These are phyloP conservation scores for Gymnocheta viridis DNA, from an alignment of 2,888 invertebrate genomes.

Conservation along the genomic window DNA sequence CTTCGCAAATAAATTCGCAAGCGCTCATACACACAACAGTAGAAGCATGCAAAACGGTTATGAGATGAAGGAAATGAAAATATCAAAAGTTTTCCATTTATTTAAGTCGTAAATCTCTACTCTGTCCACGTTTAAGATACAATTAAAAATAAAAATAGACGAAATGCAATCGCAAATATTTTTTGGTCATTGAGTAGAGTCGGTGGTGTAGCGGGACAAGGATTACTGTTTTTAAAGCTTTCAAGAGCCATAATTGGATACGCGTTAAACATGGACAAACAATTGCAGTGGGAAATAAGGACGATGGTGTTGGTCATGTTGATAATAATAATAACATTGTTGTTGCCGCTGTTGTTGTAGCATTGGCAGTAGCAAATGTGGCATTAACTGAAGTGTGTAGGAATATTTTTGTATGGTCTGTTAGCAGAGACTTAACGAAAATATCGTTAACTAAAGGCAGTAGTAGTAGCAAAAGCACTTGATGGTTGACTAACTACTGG, in stretches of 20 bases:
- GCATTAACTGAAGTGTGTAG: not conserved
- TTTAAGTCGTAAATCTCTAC: slow-evolving; percentile 38
- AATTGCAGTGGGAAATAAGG: slow-evolving; percentile 40
- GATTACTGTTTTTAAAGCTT: slow-evolving; percentile 1
- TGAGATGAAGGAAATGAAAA: not conserved
- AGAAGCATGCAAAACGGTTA: not conserved
- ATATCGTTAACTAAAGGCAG: slow-evolving; percentile 14
- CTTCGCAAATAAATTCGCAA: not conserved
- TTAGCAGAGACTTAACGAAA: slow-evolving; percentile 23
- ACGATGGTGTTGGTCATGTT: slow-evolving; percentile 17
- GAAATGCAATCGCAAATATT: not conserved
- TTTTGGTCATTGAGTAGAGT: not conserved
- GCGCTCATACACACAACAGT: not conserved
- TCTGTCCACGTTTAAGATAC: not conserved
- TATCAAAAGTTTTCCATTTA: slow-evolving; percentile 20
- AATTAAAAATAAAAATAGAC: not conserved
- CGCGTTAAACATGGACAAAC: slow-evolving; percentile 58
- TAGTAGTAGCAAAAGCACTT: not conserved
- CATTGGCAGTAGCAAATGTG: slow-evolving; percentile 15
- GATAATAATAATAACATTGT: slow-evolving; percentile 10
- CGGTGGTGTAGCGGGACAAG: not conserved
- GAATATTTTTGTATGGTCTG: slow-evolving; percentile 8
- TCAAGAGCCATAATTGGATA: slow-evolving; percentile 55
- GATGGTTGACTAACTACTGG: slow-evolving; percentile 41
- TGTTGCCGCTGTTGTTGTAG: slow-evolving; percentile 28